phyloP scores from a whole-genome alignment of 2,113 vertebrate species.

The Promerops cafer region DNA sequence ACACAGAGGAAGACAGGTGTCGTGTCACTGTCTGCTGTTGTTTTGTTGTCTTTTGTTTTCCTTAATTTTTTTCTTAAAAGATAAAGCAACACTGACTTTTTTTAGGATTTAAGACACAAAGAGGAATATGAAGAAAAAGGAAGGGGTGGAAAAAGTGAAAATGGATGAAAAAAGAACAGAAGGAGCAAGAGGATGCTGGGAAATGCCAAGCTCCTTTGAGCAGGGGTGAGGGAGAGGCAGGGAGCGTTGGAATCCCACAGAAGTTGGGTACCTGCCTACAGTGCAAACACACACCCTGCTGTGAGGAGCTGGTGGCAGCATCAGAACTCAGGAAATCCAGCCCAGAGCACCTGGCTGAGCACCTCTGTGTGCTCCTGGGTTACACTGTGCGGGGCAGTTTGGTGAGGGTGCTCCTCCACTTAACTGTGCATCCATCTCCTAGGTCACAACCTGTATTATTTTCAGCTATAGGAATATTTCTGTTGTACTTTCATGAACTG shows the following conservation, averaged over 20 bases:
- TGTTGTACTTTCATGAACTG: background rate
- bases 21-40: background rate
- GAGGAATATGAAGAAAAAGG: background rate
- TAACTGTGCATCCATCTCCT: background rate
- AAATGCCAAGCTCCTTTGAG: background rate
- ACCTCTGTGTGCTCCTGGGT: background rate
- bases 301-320: background rate
- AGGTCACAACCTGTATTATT: background rate
- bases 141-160: background rate
- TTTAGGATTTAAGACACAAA: background rate
- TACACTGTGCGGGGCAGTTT: background rate
- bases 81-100: background rate
- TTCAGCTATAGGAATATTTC: background rate
- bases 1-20: background rate
- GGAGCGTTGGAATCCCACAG: background rate
- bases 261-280: accelerated
- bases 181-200: background rate
- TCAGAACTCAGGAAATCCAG: background rate
- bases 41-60: accelerated
- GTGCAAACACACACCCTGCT: background rate
- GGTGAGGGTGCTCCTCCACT: background rate
- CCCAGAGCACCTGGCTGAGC: background rate
- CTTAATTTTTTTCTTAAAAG: background rate
- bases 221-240: background rate
- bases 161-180: background rate